Conservation (phyloP, 2,797 vertebrate genomes). For the Tiaroga cobitis region DNA sequence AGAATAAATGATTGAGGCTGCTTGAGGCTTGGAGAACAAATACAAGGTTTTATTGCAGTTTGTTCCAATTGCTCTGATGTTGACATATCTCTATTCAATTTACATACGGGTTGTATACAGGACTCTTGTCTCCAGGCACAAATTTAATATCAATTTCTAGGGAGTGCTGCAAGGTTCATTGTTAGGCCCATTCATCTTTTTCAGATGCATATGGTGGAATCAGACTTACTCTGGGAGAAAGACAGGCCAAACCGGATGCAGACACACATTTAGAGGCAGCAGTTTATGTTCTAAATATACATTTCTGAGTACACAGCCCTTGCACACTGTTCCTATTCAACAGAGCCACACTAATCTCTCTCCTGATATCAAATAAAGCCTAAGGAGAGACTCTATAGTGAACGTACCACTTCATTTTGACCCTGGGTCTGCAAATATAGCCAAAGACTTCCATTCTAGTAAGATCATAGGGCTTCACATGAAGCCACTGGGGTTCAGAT, state of each 20-base stretch:
- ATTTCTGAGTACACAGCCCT: neutral
- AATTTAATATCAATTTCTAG: constrained; percentile 1
- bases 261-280: neutral
- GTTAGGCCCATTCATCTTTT: constrained; percentile 26
- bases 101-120: too few relatives aligned
- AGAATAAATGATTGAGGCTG: neutral
- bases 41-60: too few relatives aligned
- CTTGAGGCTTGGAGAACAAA: neutral
- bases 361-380: constrained; percentile 3
- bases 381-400: constrained; percentile 3
- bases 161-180: constrained; percentile 6
- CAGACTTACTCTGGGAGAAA: constrained; percentile 22
- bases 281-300: neutral
- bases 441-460: constrained; percentile 4
- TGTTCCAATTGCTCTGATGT: neutral
- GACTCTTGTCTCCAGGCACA: neutral
- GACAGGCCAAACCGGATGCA: constrained; percentile 27
- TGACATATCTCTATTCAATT: neutral
- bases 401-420: constrained; percentile 31
- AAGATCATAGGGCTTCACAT: neutral
- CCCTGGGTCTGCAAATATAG: constrained; percentile 24
- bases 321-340: constrained; percentile 7
- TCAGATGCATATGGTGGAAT: constrained; percentile 9
- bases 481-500: constrained; percentile 6
- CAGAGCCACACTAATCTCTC: constrained; percentile 14